Conservation (phyloP, 1,140 invertebrate species). For the Penaeus japonicus region DNA sequence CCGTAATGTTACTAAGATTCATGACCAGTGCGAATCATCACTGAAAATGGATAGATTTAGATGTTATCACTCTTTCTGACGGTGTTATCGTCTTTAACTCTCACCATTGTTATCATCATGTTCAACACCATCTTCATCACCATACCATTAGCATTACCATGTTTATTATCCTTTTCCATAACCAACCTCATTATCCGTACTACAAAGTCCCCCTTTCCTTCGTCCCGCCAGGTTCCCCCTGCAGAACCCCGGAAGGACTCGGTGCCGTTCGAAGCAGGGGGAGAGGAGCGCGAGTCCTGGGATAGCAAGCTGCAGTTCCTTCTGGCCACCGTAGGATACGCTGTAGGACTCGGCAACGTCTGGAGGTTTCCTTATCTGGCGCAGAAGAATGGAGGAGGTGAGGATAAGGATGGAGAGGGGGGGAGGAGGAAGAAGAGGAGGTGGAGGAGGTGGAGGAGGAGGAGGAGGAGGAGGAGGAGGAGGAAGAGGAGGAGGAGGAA, state of each 20-base stretch:
- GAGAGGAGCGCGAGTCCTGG: conserved; percentile 85
- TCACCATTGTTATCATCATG: no score
- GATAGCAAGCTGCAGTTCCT: conserved; percentile 92
- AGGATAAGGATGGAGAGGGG: neutral
- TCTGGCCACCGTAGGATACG: conserved; percentile 89
- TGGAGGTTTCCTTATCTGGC: conserved; percentile 92
- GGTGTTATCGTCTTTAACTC: no score
- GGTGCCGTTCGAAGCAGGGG: conserved; percentile 69
- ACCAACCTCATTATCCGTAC: no score
- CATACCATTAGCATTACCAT: no score
- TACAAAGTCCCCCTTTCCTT: no score
- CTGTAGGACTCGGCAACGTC: conserved; percentile 90
- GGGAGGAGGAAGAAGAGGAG: conserved; percentile 72
- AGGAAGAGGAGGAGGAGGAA: neutral
- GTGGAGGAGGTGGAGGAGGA: neutral
- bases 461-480: neutral
- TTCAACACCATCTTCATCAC: no score
- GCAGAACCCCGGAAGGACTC: conserved; percentile 66
- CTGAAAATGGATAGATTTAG: no score
- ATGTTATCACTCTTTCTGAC: no score
- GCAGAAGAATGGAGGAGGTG: conserved; percentile 76
- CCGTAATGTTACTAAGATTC: no score
- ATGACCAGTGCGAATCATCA: no score
- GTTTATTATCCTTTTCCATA: no score
- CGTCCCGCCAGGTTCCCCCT: conserved; percentile 4